Percentiles rank a stretch among this genome's conserved stretches.
phyloP scores from a whole-genome alignment of 2,797 vertebrate genomes.

The Petrocephalus schoutedeni region DNA sequence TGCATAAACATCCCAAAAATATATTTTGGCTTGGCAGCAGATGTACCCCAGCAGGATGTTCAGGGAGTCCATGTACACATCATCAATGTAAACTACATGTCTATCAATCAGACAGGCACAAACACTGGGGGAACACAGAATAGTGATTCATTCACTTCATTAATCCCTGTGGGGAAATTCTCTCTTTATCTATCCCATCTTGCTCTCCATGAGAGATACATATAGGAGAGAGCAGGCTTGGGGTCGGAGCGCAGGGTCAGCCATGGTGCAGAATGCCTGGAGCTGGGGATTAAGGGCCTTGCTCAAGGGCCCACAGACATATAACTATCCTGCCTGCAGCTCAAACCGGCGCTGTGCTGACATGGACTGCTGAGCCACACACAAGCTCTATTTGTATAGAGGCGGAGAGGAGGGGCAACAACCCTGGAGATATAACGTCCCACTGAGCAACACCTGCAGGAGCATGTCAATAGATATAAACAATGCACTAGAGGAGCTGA shows the following conservation, averaged over 20 bases:
- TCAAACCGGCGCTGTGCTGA: not conserved
- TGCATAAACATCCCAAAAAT: not conserved
- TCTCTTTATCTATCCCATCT: not conserved
- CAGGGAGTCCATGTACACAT: not conserved
- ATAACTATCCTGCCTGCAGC: not conserved
- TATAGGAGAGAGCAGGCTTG: not conserved
- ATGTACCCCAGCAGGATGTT: not conserved
- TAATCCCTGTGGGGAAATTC: not conserved
- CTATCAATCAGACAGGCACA: not conserved
- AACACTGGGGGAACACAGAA: not conserved
- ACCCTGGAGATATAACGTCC: not conserved
- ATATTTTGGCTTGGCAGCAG: not conserved
- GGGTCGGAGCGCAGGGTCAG: not conserved
- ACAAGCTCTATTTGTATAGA: not conserved
- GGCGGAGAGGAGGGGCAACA: not conserved
- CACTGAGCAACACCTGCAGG: not conserved
- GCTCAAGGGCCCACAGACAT: not conserved
- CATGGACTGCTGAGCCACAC: not conserved
- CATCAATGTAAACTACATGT: not conserved
- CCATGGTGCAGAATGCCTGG: not conserved
- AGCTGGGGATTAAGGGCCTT: not conserved
- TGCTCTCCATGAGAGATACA: not conserved
- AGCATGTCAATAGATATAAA: not conserved
- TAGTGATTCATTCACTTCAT: not conserved
- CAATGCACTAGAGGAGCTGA: not conserved